A percentile compares a stretch with the other conserved stretches of the same genome.
These are phyloP conservation scores for Polypedilum vanderplanki DNA, from an alignment of 1,140 invertebrate genomes.

Conservation along the genomic window DNA sequence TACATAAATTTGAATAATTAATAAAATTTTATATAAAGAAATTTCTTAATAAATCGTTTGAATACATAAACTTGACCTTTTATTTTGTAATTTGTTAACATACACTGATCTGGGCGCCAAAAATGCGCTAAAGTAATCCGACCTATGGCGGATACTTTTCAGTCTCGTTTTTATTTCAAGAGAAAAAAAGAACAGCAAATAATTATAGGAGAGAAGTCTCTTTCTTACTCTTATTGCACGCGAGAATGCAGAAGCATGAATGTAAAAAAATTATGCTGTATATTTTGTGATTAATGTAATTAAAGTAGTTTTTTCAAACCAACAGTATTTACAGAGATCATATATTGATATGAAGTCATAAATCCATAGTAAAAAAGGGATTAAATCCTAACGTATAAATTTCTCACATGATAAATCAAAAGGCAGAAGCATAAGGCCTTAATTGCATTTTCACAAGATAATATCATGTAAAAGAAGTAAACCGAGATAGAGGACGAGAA, in stretches of 20 bases:
- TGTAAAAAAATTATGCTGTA: too few relatives aligned
- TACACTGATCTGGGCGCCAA: too few relatives aligned
- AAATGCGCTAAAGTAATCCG: too few relatives aligned
- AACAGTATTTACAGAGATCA: neutral
- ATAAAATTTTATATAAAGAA: too few relatives aligned
- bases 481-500: neutral
- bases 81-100: too few relatives aligned
- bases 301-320: too few relatives aligned
- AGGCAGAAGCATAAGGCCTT: conserved; percentile 9
- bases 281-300: too few relatives aligned
- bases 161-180: neutral
- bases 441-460: conserved; percentile 19
- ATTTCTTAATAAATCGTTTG: too few relatives aligned
- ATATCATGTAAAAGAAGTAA: neutral
- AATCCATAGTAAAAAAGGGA: neutral
- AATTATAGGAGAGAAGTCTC: neutral
- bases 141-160: too few relatives aligned
- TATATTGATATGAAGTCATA: conserved; percentile 5
- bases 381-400: neutral
- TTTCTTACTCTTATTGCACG: neutral
- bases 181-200: neutral
- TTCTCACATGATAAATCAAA: conserved; percentile 18
- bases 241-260: too few relatives aligned
- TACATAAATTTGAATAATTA: too few relatives aligned
- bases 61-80: too few relatives aligned